These are phyloP conservation scores for Scytalopus superciliaris DNA, from an alignment of 2,113 vertebrate genomes.

Conservation along the genomic window DNA sequence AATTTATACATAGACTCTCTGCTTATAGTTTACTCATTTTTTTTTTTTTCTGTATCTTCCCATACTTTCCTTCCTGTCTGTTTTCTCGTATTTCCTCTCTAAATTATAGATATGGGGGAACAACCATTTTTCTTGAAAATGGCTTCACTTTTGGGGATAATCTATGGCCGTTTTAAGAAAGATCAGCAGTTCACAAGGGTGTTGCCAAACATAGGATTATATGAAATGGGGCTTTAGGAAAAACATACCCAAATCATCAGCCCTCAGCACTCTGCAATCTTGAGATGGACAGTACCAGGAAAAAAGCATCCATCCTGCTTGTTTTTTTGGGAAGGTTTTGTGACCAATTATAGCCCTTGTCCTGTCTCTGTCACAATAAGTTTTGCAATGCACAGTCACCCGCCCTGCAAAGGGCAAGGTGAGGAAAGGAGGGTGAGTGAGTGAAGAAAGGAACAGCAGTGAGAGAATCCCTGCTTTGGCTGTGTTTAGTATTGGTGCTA, in stretches of 20 bases:
- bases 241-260: not conserved
- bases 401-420: accelerated
- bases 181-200: not conserved
- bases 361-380: not conserved
- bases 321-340: not conserved
- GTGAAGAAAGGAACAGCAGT: not conserved
- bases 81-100: not conserved
- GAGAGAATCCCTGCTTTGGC: not conserved
- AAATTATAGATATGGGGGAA: not conserved
- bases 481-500: not conserved
- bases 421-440: not conserved
- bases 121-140: not conserved
- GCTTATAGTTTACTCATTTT: not conserved
- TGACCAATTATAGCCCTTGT: not conserved
- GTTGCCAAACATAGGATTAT: not conserved
- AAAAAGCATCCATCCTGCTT: not conserved
- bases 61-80: not conserved
- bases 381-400: not conserved
- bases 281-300: not conserved
- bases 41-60: not conserved
- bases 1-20: not conserved
- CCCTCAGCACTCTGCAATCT: not conserved
- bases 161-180: not conserved
- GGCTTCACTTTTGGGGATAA: not conserved
- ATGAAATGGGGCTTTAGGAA: not conserved